Evolutionary conservation across 2,797 vertebrate genomes (phyloP).

Genomic region (Staurois parvus): DNA sequence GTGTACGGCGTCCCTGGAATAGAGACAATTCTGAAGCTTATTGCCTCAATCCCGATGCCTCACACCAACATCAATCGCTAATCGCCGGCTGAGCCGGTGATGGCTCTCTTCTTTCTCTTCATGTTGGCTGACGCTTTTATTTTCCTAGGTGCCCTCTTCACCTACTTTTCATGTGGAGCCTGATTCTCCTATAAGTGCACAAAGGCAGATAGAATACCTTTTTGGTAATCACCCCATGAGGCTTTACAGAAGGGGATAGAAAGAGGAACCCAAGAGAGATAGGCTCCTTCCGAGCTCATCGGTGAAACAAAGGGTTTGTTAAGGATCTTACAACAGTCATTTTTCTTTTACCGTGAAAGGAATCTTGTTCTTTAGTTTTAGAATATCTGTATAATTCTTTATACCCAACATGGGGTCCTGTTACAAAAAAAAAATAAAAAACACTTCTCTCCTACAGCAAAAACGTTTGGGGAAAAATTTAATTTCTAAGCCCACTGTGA

Average conservation of each 20-base stretch:
- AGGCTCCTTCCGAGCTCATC: conserved; percentile 63
- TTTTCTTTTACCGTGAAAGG: conserved; percentile 62
- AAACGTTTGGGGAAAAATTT: conserved; percentile 12
- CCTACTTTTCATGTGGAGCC: conserved; percentile 63
- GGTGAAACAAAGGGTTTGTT: conserved; percentile 64
- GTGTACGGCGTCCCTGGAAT: not conserved
- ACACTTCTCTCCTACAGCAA: not conserved
- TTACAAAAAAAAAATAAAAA: not conserved
- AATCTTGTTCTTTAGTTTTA: conserved; percentile 64
- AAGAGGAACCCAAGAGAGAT: conserved; percentile 63
- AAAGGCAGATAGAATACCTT: conserved; percentile 61
- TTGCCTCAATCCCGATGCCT: not conserved
- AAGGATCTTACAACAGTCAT: conserved; percentile 58
- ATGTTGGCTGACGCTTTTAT: conserved; percentile 52
- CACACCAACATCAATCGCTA: conserved; percentile 5
- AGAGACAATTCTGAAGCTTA: not conserved
- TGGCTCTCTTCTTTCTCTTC: not conserved
- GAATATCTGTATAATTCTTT: conserved; percentile 37
- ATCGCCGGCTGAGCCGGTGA: not conserved
- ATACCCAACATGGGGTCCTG: conserved; percentile 32
- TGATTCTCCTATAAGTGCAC: conserved; percentile 65
- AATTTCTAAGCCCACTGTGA: conserved; percentile 14
- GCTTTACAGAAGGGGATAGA: conserved; percentile 55
- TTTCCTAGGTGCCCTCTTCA: conserved; percentile 56
- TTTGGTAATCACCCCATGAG: conserved; percentile 63